phyloP scores from a whole-genome alignment of 2,888 invertebrate species.

The Torymus texanus region DNA sequence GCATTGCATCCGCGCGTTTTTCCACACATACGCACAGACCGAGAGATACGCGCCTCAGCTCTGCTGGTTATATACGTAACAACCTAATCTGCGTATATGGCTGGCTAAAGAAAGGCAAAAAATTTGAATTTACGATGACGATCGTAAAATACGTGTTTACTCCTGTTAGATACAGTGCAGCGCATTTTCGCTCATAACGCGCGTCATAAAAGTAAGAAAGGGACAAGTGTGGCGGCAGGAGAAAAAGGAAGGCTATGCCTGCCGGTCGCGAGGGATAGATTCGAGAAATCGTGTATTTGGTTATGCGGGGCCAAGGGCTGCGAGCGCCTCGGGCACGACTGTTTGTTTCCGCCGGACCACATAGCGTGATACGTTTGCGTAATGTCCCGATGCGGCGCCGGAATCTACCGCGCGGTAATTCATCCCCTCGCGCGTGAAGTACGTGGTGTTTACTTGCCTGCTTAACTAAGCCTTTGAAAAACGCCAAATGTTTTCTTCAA shows the following conservation, averaged over 20 bases:
- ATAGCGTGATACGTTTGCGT: slow-evolving; percentile 75
- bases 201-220: slow-evolving; percentile 24
- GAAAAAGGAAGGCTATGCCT: no score
- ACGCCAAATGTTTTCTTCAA: no score
- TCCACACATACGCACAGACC: no score
- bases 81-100: not conserved
- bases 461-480: no score
- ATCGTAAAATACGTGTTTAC: slow-evolving; percentile 41
- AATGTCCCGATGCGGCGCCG: slow-evolving; percentile 66
- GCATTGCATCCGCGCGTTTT: no score
- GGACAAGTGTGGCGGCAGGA: no score
- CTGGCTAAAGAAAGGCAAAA: slow-evolving; percentile 15
- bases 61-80: slow-evolving; percentile 2
- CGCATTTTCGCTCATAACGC: slow-evolving; percentile 30
- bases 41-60: no score
- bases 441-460: no score
- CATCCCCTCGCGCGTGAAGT: slow-evolving; percentile 62
- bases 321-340: slow-evolving; percentile 51
- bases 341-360: slow-evolving; percentile 75
- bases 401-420: slow-evolving; percentile 71
- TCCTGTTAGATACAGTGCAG: slow-evolving; percentile 4
- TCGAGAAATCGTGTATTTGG: slow-evolving; percentile 63
- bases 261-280: no score
- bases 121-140: slow-evolving; percentile 46
- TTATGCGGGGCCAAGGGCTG: slow-evolving; percentile 65